These are phyloP conservation scores for Petrocephalus microphthalmus DNA, from an alignment of 2,113 vertebrate genomes.

Conservation along the genomic window DNA sequence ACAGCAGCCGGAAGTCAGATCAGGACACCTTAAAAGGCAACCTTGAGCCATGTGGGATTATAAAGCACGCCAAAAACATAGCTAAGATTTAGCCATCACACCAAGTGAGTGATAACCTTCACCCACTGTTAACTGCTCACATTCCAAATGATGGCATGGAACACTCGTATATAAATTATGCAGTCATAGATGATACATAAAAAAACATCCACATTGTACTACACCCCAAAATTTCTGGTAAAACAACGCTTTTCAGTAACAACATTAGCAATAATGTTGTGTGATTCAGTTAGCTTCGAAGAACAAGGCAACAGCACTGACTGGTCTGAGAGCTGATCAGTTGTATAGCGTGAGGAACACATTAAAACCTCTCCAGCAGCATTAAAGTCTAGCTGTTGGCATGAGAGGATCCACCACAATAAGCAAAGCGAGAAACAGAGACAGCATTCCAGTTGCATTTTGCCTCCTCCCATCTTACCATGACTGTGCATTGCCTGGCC, in stretches of 20 bases:
- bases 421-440: background rate
- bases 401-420: background rate
- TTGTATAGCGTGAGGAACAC: background rate
- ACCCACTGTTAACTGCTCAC: background rate
- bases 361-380: background rate
- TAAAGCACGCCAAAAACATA: too few relatives aligned
- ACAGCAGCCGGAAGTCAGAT: background rate
- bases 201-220: background rate
- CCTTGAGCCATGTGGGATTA: background rate
- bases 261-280: background rate
- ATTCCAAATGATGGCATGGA: background rate
- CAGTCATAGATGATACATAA: background rate
- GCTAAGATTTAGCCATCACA: background rate
- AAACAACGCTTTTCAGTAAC: background rate
- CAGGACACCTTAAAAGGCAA: background rate
- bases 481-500: slow-evolving; percentile 2
- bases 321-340: background rate
- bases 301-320: background rate
- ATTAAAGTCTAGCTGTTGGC: background rate
- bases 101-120: background rate
- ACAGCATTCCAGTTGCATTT: background rate
- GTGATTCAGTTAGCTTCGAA: background rate
- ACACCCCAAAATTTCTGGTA: background rate
- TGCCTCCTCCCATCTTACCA: background rate
- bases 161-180: background rate